phyloP scores from a whole-genome alignment of 2,888 invertebrate genomes.

The Nudaria mundana region DNA sequence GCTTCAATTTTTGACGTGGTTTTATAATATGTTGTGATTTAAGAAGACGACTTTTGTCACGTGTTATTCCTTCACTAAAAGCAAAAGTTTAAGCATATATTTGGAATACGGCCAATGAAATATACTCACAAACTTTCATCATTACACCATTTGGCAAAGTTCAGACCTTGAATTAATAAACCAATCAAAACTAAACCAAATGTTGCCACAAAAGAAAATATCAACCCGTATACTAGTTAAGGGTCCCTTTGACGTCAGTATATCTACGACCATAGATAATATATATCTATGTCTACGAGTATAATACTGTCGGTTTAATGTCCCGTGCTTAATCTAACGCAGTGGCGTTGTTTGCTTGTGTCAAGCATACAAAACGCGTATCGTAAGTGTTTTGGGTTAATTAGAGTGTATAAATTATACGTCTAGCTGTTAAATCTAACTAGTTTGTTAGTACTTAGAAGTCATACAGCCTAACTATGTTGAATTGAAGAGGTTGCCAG shows the following conservation, averaged over 20 bases:
- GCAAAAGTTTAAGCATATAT: too few relatives aligned
- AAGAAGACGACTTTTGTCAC: too few relatives aligned
- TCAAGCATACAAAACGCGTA: slow-evolving; percentile 10
- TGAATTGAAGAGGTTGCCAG: too few relatives aligned
- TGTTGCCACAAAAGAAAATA: neutral
- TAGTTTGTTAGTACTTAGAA: too few relatives aligned
- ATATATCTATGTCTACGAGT: too few relatives aligned
- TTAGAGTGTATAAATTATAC: slow-evolving; percentile 24
- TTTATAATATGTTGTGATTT: too few relatives aligned
- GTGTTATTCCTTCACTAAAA: too few relatives aligned
- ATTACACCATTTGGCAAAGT: neutral
- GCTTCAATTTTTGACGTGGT: too few relatives aligned
- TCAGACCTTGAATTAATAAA: neutral
- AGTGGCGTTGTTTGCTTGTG: neutral
- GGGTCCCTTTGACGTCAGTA: slow-evolving; percentile 9
- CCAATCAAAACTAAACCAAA: neutral
- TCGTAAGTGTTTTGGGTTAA: slow-evolving; percentile 8
- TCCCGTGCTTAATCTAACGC: slow-evolving; percentile 1
- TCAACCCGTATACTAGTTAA: slow-evolving; percentile 1
- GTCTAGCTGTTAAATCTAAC: slow-evolving; percentile 1
- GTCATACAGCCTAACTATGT: too few relatives aligned
- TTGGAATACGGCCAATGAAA: neutral
- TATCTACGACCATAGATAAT: too few relatives aligned
- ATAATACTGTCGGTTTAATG: slow-evolving; percentile 7
- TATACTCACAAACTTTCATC: neutral